Percentiles rank a stretch among this genome's conserved stretches.
Conservation (phyloP, 1,140 invertebrate species). For the Eulimnadia texana region DNA sequence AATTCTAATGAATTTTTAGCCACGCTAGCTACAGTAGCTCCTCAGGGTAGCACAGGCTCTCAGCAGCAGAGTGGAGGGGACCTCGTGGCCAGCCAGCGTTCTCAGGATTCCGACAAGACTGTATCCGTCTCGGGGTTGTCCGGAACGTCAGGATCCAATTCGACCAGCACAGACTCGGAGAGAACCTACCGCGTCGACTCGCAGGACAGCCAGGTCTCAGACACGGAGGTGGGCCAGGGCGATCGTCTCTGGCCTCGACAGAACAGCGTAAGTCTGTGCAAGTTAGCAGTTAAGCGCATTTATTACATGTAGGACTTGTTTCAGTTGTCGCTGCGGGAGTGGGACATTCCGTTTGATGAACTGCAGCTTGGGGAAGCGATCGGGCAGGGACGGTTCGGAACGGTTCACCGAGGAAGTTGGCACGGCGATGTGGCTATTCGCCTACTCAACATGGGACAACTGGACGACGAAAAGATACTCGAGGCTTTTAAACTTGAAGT, state of each 20-base stretch:
- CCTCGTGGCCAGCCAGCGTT: constrained; percentile 52
- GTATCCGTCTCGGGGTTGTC: constrained; percentile 36
- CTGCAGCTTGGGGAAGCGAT: constrained; percentile 71
- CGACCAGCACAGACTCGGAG: constrained; percentile 63
- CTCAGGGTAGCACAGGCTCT: not conserved
- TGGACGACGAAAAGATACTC: constrained; percentile 77
- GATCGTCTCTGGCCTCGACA: constrained; percentile 59
- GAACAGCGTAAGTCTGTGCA: constrained; percentile 52
- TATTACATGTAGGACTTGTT: too few relatives aligned
- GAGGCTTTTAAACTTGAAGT: constrained; percentile 91
- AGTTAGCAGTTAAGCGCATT: not conserved
- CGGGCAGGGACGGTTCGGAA: constrained; percentile 83
- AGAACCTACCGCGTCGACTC: constrained; percentile 64
- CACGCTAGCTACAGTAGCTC: not conserved
- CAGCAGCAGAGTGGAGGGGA: constrained; percentile 24
- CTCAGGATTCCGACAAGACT: constrained; percentile 71
- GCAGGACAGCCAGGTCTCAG: constrained; percentile 67
- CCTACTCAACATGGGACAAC: constrained; percentile 82
- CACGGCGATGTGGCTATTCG: constrained; percentile 99
- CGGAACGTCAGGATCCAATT: constrained; percentile 46
- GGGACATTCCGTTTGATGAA: constrained; percentile 95
- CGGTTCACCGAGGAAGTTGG: constrained; percentile 89
- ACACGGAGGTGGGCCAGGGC: constrained; percentile 37
- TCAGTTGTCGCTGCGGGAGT: constrained; percentile 86
- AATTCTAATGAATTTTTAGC: not conserved